These are phyloP conservation scores for Lamprotornis superbus DNA, from an alignment of 2,113 vertebrate genomes.

Conservation along the genomic window DNA sequence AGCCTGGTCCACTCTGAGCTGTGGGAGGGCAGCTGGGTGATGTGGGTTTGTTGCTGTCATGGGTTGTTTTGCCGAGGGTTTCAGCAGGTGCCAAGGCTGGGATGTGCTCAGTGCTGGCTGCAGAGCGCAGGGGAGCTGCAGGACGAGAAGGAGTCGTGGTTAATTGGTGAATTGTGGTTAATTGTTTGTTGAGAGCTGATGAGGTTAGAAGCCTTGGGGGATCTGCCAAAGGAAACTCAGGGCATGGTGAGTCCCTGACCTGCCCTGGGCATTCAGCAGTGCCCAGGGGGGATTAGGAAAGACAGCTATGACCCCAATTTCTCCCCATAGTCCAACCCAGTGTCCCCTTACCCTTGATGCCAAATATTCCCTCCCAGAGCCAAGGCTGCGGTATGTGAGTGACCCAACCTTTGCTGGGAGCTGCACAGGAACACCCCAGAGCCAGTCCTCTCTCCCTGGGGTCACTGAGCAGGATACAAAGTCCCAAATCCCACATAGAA, in stretches of 20 bases:
- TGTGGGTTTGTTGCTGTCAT: neutral
- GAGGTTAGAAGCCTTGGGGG: neutral
- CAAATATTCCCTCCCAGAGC: neutral
- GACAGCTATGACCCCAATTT: neutral
- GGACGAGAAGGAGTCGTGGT: neutral
- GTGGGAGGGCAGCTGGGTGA: neutral
- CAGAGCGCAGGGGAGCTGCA: neutral
- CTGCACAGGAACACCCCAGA: neutral
- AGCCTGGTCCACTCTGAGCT: neutral
- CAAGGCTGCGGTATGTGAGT: neutral
- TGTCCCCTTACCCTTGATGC: neutral
- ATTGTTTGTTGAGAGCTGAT: accelerated
- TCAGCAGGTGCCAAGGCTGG: accelerated
- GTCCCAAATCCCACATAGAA: neutral
- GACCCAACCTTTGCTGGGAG: neutral
- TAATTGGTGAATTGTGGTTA: neutral
- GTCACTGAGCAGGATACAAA: neutral
- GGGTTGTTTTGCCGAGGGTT: neutral
- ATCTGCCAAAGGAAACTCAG: neutral
- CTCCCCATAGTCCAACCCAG: neutral
- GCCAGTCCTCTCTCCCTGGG: neutral
- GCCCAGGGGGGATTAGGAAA: neutral
- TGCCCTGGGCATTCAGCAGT: neutral
- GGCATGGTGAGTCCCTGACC: neutral
- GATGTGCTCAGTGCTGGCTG: neutral